Conservation (phyloP, 2,888 invertebrate species). For the Sesamia inferens region DNA sequence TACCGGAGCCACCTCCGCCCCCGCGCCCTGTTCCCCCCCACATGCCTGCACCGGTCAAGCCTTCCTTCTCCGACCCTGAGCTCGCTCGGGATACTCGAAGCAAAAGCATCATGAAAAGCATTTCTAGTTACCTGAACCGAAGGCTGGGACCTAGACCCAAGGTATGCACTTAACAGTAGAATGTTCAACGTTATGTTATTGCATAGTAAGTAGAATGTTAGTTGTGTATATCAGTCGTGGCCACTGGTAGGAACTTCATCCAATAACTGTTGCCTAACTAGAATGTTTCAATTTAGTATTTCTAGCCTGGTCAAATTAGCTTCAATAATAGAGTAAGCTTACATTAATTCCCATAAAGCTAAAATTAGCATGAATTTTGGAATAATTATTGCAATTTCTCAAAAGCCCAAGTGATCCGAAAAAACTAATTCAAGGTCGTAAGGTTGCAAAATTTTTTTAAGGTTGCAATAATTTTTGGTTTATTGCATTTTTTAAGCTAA, state of each 20-base stretch:
- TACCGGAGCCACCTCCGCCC: conserved; percentile 66
- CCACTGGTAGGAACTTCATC: conserved; percentile 21
- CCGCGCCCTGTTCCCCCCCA: conserved; percentile 75
- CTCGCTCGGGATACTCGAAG: conserved; percentile 91
- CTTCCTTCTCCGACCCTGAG: conserved; percentile 91
- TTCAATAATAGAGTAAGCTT: too few species aligned
- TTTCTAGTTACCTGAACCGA: conserved; percentile 95
- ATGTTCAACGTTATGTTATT: neutral
- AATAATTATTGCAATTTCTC: too few species aligned
- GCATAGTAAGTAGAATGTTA: conserved; percentile 24
- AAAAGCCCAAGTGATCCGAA: too few species aligned
- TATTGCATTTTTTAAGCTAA: too few species aligned
- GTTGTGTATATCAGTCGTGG: conserved; percentile 27
- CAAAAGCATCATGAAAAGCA: conserved; percentile 95
- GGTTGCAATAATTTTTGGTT: too few species aligned
- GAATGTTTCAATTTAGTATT: neutral
- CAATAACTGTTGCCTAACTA: neutral
- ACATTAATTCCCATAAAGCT: too few species aligned
- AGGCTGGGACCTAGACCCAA: conserved; percentile 91
- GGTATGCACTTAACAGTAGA: conserved; percentile 77
- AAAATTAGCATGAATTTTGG: too few species aligned
- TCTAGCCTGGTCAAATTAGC: too few species aligned
- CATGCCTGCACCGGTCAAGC: conserved; percentile 78
- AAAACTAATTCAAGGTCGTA: too few species aligned
- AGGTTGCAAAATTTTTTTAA: too few species aligned